Conservation (phyloP, 1,140 invertebrate species). For the Tetraneura akinire region DNA sequence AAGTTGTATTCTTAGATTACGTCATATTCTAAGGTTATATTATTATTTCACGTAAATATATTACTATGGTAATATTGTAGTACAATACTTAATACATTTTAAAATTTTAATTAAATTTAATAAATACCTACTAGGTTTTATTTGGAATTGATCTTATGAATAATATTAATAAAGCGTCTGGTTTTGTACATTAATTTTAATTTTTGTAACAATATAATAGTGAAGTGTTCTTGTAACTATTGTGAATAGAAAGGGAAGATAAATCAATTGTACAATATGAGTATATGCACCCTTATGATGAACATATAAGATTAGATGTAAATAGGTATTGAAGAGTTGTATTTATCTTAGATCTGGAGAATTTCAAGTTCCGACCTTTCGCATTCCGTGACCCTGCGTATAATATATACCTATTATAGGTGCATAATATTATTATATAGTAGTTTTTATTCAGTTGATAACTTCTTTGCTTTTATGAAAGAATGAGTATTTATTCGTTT, state of each 20-base stretch:
- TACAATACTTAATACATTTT: too few relatives aligned
- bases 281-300: constrained; percentile 7
- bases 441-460: not conserved
- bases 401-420: not conserved
- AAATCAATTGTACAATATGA: constrained; percentile 31
- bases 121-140: too few relatives aligned
- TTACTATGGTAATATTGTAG: too few relatives aligned
- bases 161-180: too few relatives aligned
- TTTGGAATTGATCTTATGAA: too few relatives aligned
- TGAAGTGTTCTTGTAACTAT: not conserved
- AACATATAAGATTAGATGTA: not conserved
- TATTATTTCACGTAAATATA: too few relatives aligned
- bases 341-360: constrained; percentile 26
- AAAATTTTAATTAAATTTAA: too few relatives aligned
- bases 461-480: constrained; percentile 35
- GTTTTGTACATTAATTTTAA: too few relatives aligned
- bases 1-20: too few relatives aligned
- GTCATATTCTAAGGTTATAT: too few relatives aligned
- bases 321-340: not conserved
- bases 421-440: not conserved
- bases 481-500: not conserved
- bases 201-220: too few relatives aligned
- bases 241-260: not conserved
- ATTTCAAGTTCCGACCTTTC: constrained; percentile 33
- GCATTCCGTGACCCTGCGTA: constrained; percentile 14